Evolutionary conservation across 2,797 vertebrate species (phyloP), one percentile per base, ranked within the genome.

Genomic region (Decapterus maruadsi): DNA sequence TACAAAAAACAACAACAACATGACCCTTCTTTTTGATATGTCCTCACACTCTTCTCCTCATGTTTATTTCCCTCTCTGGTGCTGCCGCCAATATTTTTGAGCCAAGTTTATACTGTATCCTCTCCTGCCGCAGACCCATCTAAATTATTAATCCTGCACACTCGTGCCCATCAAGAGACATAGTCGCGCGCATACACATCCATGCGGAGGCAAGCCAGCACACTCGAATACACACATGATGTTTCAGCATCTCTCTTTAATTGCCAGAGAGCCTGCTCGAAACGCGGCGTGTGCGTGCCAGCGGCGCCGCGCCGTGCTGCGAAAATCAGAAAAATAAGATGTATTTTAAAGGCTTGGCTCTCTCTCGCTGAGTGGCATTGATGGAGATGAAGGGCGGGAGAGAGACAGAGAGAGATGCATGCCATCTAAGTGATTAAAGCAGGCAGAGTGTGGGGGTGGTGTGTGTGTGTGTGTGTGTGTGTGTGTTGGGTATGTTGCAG

Each of bases 401-500:
- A 81, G 70, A 45, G 81, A 61, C 19, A 29, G 70, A 45, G 81
- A 61, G 85, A 68, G 81, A 75, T 59, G 66, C 73, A 86, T 87
- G 86, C 75, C 79, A 84, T 82, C 69, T 75, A 80, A 77, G 87
- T 88, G 89, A 93, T 93, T 90, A 90, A 90, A 82, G 64, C 69
- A 48, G 16, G 57, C 75, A 82, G 82, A 48, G 82, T 19, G 61
- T 64, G 78, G 82, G 83, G 19, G 57, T 2, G 26, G 67, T 61
- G 66, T 16, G 6, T 40, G 46, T 40, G 78, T 68, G 66, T 68
- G 72, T 34, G 40, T 59, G 26, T 40, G 59, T 51, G 43, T 70
- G 45, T 70, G 68, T 48, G 64, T 20, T 22, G 43, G 19, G 50
- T 50, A 54, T 65, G 71, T 43, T 82, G 75, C 48, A 82, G 62